A percentile compares a stretch with the other conserved stretches of the same genome.
Evolutionary conservation across 2,113 vertebrate genomes (phyloP).

Genomic region (Eonycteris spelaea): DNA sequence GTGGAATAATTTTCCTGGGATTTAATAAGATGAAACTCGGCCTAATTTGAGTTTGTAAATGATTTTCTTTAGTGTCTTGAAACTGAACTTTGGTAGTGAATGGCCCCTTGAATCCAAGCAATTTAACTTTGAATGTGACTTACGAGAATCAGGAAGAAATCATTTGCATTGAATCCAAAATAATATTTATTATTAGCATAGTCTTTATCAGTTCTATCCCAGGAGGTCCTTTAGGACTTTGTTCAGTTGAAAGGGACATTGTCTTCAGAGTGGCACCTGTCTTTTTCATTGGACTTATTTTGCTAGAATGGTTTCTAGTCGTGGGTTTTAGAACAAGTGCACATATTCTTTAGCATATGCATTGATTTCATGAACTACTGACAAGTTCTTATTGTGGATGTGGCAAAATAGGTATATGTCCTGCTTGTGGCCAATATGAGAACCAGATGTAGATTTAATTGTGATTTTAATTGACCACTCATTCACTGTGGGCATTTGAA

Average conservation of each 20-base stretch:
- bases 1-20: conserved; percentile 46
- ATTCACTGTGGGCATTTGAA: background rate
- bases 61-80: conserved; percentile 42
- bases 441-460: background rate
- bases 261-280: background rate
- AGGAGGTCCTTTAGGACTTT: background rate
- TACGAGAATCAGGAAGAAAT: background rate
- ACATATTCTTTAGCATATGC: background rate
- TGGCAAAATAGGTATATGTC: background rate
- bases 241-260: background rate
- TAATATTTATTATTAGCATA: background rate
- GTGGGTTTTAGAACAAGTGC: background rate
- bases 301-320: background rate
- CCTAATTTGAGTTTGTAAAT: conserved; percentile 39
- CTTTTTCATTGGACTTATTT: background rate
- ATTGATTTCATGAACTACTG: background rate
- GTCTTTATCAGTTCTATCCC: background rate
- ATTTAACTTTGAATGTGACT: background rate
- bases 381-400: background rate
- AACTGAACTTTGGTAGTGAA: background rate
- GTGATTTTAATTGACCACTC: background rate
- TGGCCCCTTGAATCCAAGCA: background rate
- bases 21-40: conserved; percentile 36
- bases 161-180: background rate
- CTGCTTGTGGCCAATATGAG: background rate